Evolutionary conservation across 1,140 invertebrate genomes (phyloP), one percentile per base, ranked within the genome.

Genomic region (Papilio helenus): DNA sequence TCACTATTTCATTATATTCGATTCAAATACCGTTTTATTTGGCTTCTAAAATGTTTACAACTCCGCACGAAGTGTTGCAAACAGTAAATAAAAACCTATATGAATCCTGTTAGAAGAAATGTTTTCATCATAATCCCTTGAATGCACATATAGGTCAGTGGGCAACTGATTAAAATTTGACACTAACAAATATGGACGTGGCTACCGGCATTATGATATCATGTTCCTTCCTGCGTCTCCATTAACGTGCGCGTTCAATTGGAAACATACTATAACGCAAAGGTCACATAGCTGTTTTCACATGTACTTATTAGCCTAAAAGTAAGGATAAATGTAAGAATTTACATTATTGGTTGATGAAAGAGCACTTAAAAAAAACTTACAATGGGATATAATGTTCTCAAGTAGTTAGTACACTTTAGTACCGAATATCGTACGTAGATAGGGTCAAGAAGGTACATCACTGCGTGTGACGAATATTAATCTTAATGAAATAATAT

Each of bases 401-500:
- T 68, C 26, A 29, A 61, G 3, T 34, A 34, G 3, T 65, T 65
- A 61, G 14, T 61, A 68, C 61, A 29, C 0, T 65, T 65, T 14
- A 34, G 61, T 29, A 26, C 29, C 26, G 14, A 29, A 29, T 8
- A 65, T 65, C 23, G 29, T 34, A 61, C 3, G 5, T 29, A 68
- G 10, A 14, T 29, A 29, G 2, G 20, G 12, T 18, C 61, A 12
- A 61, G 58, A 74, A 26, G 72, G 20, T 10, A 49, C 39, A 9
- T 12, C 34, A 42, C 72, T 26, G 51, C 72, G 42, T 49, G 72
- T 23, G 42, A 26, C 0, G 72, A 26, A 74, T 73, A 46, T 16
- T 39, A 39, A 39, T 39, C 34, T n/a, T 14, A 51, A 74, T 44
- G 42, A 74, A 74, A 74, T 74, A 49, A 74, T 26, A 74, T 51